A percentile compares a stretch with the other conserved stretches of the same genome.
phyloP scores from a whole-genome alignment of 2,113 vertebrate species.

The Siphamia tubifer region DNA sequence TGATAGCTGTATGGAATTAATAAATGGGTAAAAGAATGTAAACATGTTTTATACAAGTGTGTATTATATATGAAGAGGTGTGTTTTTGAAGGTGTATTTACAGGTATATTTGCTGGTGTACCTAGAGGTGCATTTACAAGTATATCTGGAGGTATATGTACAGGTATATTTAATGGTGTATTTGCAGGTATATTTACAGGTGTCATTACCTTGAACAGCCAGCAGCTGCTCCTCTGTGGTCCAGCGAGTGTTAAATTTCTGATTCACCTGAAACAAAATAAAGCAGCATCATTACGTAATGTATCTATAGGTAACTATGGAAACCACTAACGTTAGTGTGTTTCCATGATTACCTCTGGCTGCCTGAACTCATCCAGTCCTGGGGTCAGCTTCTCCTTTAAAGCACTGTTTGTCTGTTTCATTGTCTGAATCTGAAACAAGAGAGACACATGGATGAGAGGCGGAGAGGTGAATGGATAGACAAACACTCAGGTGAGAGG shows the following conservation, averaged over 20 bases:
- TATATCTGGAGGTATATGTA: no score
- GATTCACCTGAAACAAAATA: conserved; percentile 79
- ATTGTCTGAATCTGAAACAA: conserved; percentile 91
- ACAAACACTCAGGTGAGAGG: neutral
- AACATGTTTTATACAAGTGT: conserved; percentile 76
- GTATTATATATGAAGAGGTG: neutral
- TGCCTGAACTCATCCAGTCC: conserved; percentile 89
- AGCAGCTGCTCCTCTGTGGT: conserved; percentile 97
- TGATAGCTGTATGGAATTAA: conserved; percentile 98
- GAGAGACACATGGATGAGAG: no score
- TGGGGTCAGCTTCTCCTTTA: conserved; percentile 90
- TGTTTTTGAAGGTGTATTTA: no score
- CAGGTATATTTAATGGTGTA: no score
- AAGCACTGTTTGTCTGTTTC: conserved; percentile 91
- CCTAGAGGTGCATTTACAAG: no score
- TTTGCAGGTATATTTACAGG: no score
- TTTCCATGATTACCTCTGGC: conserved; percentile 83
- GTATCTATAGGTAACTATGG: no score
- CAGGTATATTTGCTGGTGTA: neutral
- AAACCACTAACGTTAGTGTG: no score
- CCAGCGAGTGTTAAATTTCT: conserved; percentile 95
- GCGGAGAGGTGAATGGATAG: neutral
- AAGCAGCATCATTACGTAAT: neutral
- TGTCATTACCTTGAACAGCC: conserved; percentile 91
- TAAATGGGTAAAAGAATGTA: no score